Evolutionary conservation across 2,888 invertebrate genomes (phyloP), one percentile per base, ranked within the genome.

Genomic region (Branchipolynoe longqiensis): DNA sequence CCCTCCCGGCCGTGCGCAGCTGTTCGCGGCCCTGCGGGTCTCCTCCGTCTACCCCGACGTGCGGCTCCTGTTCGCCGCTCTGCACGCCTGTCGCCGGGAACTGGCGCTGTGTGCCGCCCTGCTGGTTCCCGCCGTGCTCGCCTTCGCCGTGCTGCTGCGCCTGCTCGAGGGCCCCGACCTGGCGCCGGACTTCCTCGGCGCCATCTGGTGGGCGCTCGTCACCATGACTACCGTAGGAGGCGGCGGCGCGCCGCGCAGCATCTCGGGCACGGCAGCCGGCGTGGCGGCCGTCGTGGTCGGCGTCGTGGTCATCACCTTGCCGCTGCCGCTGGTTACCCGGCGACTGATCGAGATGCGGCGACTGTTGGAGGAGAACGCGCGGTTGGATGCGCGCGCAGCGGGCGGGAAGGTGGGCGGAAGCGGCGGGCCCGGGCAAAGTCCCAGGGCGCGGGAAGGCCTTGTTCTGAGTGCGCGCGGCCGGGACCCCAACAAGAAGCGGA

Each of bases 171-270:
- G 78, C 1, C 54, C 78, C 3, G 78, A 78, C 0, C 31, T 54
- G 0, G 33, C 33, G 1, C 78, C 78, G 0, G 33, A 54, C 48
- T 41, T 78, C 78, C 78, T 78, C 8, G 8, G 78, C 31, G 78
- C 78, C 78, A 12, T 78, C 78, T 78, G 78, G 78, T 78, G 78
- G 78, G 1, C 78, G 8, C 28, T 78, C 25, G 78, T 41, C 2
- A 78, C 78, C 22, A 78, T 78, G 78, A 78, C 78, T 2, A 78
- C 78, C 2, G 78, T 78, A 14, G 78, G 78, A 6, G 73, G 40
- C n/a, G 62, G 62, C 1, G 78, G 22, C 1, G 12, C 41, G 28
- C 78, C 78, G 1, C 78, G 28, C 25, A 48, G 25, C 25, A 2
- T 6, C 48, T 14, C 48, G 3, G 78, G 78, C 1, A 48, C 48